These are phyloP conservation scores for Omphaloscelis lunosa DNA, from an alignment of 2,888 invertebrate genomes.

Conservation along the genomic window DNA sequence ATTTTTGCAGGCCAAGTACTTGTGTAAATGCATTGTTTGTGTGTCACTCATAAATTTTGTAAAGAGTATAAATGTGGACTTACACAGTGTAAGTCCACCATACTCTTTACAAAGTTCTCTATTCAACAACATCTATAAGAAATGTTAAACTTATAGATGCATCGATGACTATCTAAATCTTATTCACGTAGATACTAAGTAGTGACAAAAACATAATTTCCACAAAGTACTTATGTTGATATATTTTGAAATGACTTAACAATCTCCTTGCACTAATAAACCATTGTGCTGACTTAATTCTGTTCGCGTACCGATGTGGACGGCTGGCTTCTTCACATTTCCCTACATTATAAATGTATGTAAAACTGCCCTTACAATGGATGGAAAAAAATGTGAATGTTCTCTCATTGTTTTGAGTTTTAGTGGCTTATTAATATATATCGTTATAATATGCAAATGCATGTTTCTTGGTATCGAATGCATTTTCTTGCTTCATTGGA, in stretches of 20 bases:
- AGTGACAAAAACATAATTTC: slow-evolving; percentile 57
- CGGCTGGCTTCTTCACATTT: slow-evolving; percentile 55
- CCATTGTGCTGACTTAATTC: slow-evolving; percentile 64
- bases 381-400: slow-evolving; percentile 53
- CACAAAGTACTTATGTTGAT: slow-evolving; percentile 44
- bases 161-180: slow-evolving; percentile 49
- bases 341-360: slow-evolving; percentile 59
- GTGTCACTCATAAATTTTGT: slow-evolving; percentile 47
- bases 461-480: slow-evolving; percentile 26
- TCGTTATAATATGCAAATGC: slow-evolving; percentile 60
- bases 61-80: neutral
- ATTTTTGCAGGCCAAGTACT: slow-evolving; percentile 39
- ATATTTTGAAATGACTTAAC: slow-evolving; percentile 55
- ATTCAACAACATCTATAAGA: slow-evolving; percentile 25
- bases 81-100: neutral
- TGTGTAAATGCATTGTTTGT: slow-evolving; percentile 37
- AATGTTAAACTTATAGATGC: slow-evolving; percentile 3
- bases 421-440: slow-evolving; percentile 59
- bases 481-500: slow-evolving; percentile 60
- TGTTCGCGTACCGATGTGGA: slow-evolving; percentile 51
- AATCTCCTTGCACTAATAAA: slow-evolving; percentile 59
- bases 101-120: neutral
- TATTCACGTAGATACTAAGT: slow-evolving; percentile 45
- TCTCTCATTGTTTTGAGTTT: slow-evolving; percentile 57
- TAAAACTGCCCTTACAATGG: slow-evolving; percentile 60